phyloP scores from a whole-genome alignment of 2,888 invertebrate species.

The Blomia tropicalis region DNA sequence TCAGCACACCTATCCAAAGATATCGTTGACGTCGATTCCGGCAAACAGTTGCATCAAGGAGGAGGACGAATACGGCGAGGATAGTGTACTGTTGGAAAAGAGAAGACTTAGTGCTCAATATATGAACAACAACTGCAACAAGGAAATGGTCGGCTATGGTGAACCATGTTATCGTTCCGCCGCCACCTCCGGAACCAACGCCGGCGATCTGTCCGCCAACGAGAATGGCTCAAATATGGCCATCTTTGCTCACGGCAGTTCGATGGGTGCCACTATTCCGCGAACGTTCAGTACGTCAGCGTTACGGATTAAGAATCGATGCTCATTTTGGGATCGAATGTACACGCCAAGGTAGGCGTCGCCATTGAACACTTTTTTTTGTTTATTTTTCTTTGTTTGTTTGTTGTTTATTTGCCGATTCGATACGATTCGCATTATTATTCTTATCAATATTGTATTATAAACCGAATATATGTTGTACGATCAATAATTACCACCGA shows the following conservation, averaged over 20 bases:
- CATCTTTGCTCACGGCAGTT: not conserved
- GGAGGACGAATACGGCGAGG: constrained; percentile 6
- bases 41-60: not conserved
- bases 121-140: not conserved
- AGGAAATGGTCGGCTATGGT: not conserved
- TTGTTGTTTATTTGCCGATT: not conserved
- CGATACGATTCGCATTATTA: not conserved
- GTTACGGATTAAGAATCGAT: constrained; percentile 56
- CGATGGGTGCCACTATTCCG: constrained; percentile 29
- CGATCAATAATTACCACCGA: too few relatives aligned
- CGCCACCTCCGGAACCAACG: not conserved
- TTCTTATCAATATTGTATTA: not conserved
- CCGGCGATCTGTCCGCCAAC: not conserved
- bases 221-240: not conserved
- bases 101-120: not conserved
- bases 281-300: constrained; percentile 61
- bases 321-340: constrained; percentile 62
- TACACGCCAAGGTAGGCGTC: constrained; percentile 15
- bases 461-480: not conserved
- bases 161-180: not conserved
- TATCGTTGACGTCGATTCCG: constrained; percentile 10
- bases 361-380: not conserved
- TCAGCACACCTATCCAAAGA: constrained; percentile 13
- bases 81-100: not conserved
- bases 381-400: not conserved